Base-by-base conservation (phyloP, 2,113 vertebrate species). In the Crotalus horridus region DNA sequence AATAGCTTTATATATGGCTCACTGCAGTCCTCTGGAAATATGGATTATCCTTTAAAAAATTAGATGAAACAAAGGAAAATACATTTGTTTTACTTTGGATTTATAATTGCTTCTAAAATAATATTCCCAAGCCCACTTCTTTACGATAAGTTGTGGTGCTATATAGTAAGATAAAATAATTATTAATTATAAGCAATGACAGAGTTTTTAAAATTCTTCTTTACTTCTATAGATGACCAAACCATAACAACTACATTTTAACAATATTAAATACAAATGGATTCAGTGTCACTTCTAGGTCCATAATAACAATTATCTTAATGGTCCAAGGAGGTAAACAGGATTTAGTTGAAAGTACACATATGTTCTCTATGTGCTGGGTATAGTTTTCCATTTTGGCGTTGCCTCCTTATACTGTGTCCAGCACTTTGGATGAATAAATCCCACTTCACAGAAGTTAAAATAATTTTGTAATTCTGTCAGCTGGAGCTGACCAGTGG, bases 361-460 rank as follows among this genome's bases (percentile, higher is more conserved):
- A 97, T 97, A 97, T 95, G 96, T 96, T 97, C 96, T 97, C 94
- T 96, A 96, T 95, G 96, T 95, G 94, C 55, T 96, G 96, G 96
- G 96, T 98, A 96, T 96, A 97, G 97, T 94, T 97, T 97, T 98
- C 96, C 96, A 95, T 97, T 97, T 97, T 97, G 97, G 97, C 97
- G 97, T 98, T 95, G 97, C 98, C 97, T 98, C 97, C 97, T 98
- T 92, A 97, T 97, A 97, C 97, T 93, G 98, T 99, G 99, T 99
- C 99, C 99, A 99, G 99, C 98, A 99, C 98, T 99, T 99, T 98
- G 98, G 98, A 98, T 98, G 93, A 98, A 98, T 98, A 96, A 98
- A 98, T 99, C 98, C 98, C 98, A 99, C 99, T 99, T 99, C 99
- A 99, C 98, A 99, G 99, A 99, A 99, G 99, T 99, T 99, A 99